Evolutionary conservation across 2,113 vertebrate genomes (phyloP), one percentile per base, ranked within the genome.

Genomic region (Petroica traversi): DNA sequence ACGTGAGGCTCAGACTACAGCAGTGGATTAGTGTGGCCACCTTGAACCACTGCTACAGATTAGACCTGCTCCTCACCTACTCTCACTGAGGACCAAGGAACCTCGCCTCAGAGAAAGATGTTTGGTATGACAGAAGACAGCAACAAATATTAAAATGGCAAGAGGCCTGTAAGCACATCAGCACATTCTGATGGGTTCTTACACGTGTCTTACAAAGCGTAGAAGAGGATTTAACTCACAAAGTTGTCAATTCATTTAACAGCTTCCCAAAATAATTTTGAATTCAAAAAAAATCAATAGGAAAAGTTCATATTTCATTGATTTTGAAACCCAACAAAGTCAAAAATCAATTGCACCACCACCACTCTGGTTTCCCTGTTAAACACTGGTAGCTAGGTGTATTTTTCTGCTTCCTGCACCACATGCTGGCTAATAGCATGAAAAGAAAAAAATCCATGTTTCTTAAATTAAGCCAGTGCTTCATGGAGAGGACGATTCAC

Each of bases 271-370:
- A 92, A 89, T 91, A 5, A 89, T 92, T 87, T 19, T 71, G 38
- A 89, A 93, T 92, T 87, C 5, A n/a, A 87, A 80, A 91, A 91
- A 86, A 88, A 80, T 91, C 80, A 57, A 95, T 92, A 31, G 51
- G 34, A 63, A 94, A 95, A 92, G 38, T 51, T 90, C 79, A 52
- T 87, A 72, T 86, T 81, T 86, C 64, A 95, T 72, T 84, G 92
- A 96, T 93, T 95, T 81, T 78, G 66, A 91, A 95, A 87, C 52
- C 72, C 12, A 94, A 82, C 71, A 69, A 92, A 86, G 89, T 74
- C 40, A 91, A 91, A 93, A 96, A 92, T 95, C 48, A 26, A 91
- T 89, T 68, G 45, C 68, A 83, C 67, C 49, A 79, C 61, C 31
- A 67, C 48, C 54, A 61, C 64, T 40, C 43, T n/a, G 25, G 45